Conservation (phyloP, 2,888 invertebrate species). For the Andricus quercusramuli region DNA sequence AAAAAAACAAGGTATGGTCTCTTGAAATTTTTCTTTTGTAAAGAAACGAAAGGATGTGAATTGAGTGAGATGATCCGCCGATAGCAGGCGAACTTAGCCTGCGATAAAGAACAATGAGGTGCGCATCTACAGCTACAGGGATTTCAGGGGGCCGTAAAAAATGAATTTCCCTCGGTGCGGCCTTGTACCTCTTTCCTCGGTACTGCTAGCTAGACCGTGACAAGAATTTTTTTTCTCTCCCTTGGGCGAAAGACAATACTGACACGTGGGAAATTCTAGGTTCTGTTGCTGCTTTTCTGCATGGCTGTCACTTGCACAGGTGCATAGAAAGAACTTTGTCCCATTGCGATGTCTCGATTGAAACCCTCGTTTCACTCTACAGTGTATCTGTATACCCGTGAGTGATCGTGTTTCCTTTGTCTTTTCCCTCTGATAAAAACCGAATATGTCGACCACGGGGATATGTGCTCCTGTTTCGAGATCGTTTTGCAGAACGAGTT, state of each 20-base stretch:
- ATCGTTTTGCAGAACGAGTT: constrained; percentile 8
- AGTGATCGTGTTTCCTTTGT: constrained; percentile 36
- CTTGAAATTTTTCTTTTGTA: constrained; percentile 1
- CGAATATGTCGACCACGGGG: constrained; percentile 15
- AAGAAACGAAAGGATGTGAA: background rate
- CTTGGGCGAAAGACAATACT: constrained; percentile 34
- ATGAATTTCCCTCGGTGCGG: constrained; percentile 39
- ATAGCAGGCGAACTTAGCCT: constrained; percentile 22
- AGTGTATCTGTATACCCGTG: background rate
- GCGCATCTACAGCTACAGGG: constrained; percentile 1
- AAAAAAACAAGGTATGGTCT: background rate
- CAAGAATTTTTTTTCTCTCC: constrained; percentile 28
- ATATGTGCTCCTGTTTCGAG: background rate
- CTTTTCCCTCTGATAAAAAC: constrained; percentile 24
- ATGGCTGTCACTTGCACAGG: constrained; percentile 38
- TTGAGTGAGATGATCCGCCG: constrained; percentile 28
- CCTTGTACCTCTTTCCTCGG: constrained; percentile 33
- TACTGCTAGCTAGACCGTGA: constrained; percentile 4
- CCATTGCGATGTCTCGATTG: constrained; percentile 28
- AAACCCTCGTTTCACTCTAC: constrained; percentile 34
- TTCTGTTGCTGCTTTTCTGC: constrained; percentile 27
- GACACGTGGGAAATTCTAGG: constrained; percentile 40
- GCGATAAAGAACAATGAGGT: constrained; percentile 29
- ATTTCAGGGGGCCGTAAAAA: constrained; percentile 38
- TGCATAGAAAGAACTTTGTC: constrained; percentile 39